Conservation (phyloP, 2,888 invertebrate species). For the Chrysolina oricalcia region DNA sequence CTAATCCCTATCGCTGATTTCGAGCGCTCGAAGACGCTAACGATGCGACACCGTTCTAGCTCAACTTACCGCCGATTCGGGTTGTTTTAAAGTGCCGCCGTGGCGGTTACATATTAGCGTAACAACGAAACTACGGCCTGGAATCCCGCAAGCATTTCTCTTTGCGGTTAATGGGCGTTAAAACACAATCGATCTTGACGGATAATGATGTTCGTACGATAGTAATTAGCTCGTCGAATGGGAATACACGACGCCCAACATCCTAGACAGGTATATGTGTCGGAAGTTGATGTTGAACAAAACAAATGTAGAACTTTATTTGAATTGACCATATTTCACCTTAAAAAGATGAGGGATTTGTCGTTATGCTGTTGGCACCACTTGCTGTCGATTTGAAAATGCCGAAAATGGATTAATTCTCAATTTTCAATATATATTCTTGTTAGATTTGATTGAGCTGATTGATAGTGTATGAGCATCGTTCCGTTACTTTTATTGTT, state of each 20-base stretch:
- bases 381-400: no score
- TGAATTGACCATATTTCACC: no score
- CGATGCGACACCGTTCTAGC: slow-evolving; percentile 29
- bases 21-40: slow-evolving; percentile 21
- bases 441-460: no score
- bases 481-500: no score
- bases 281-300: no score
- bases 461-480: no score
- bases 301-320: no score
- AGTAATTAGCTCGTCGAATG: slow-evolving; percentile 39
- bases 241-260: slow-evolving; percentile 26
- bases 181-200: slow-evolving; percentile 43
- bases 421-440: no score
- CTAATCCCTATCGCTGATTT: neutral
- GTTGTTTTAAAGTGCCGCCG: slow-evolving; percentile 39
- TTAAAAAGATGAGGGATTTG: no score
- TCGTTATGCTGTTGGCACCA: no score
- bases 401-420: no score
- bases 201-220: slow-evolving; percentile 42
- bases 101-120: slow-evolving; percentile 46
- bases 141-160: slow-evolving; percentile 47
- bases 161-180: slow-evolving; percentile 44
- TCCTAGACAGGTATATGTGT: neutral
- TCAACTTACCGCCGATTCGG: slow-evolving; percentile 33
- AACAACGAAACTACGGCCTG: slow-evolving; percentile 43